Evolutionary conservation across 1,140 invertebrate species (phyloP).

Genomic region (Melanaphis sacchari): DNA sequence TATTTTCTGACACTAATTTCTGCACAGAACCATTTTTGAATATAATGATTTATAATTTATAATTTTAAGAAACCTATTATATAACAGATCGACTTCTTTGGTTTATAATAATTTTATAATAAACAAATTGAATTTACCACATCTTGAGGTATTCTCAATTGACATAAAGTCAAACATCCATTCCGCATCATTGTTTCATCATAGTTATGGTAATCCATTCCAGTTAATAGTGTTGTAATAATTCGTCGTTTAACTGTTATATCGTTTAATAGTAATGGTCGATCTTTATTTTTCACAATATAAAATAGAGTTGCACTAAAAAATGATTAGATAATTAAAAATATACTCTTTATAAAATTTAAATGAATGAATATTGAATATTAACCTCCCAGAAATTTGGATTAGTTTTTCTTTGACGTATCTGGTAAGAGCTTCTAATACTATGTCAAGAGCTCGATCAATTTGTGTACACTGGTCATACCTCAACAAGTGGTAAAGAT

Average conservation of each 20-base stretch:
- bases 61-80: neutral
- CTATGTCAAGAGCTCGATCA: slow-evolving; percentile 76
- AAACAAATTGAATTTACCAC: slow-evolving; percentile 74
- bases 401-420: slow-evolving; percentile 85
- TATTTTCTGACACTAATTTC: too few relatives aligned
- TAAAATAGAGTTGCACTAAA: slow-evolving; percentile 91
- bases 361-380: neutral
- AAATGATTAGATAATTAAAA: slow-evolving; percentile 9
- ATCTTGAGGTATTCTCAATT: slow-evolving; percentile 94
- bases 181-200: slow-evolving; percentile 95
- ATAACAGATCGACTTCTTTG: neutral
- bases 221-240: slow-evolving; percentile 81
- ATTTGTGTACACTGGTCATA: slow-evolving; percentile 78
- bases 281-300: slow-evolving; percentile 86
- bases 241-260: slow-evolving; percentile 75
- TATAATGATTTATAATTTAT: neutral
- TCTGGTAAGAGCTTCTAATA: slow-evolving; percentile 85
- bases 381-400: slow-evolving; percentile 85
- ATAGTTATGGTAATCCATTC: slow-evolving; percentile 83
- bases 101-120: neutral
- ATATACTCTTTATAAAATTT: neutral
- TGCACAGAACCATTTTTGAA: neutral
- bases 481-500: slow-evolving; percentile 89
- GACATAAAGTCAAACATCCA: slow-evolving; percentile 91
- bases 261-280: slow-evolving; percentile 68